Conservation (phyloP, 2,113 vertebrate species). For the Indri indri region DNA sequence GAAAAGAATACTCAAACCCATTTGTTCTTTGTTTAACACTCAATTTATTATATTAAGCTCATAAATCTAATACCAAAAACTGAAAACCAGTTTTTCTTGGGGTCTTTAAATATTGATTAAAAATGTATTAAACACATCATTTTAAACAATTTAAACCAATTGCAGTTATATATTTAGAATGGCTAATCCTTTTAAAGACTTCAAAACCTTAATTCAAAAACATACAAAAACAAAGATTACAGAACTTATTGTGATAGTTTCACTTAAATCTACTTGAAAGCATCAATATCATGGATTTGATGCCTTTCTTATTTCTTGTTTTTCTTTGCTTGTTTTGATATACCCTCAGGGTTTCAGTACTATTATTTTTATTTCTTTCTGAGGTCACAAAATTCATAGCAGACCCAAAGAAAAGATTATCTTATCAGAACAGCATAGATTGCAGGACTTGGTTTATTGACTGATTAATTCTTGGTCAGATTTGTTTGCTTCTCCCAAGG, state of each 20-base stretch:
- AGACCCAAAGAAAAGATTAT: constrained; percentile 50
- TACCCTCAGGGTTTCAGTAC: neutral
- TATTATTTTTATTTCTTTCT: constrained; percentile 35
- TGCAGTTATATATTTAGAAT: neutral
- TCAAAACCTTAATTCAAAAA: neutral
- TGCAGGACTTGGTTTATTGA: neutral
- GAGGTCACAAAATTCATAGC: constrained; percentile 15
- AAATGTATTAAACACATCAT: constrained; percentile 36
- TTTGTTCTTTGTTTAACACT: constrained; percentile 47
- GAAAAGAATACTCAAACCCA: neutral
- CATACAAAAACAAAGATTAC: neutral
- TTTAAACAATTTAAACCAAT: constrained; percentile 1
- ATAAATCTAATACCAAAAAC: neutral
- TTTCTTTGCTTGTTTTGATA: neutral
- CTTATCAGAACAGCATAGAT: constrained; percentile 22
- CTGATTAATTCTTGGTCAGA: constrained; percentile 35
- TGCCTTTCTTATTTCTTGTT: constrained; percentile 14
- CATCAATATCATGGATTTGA: neutral
- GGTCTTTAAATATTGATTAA: constrained; percentile 16
- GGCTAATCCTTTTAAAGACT: constrained; percentile 10
- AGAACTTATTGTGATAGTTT: neutral
- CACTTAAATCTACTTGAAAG: neutral
- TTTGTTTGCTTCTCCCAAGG: constrained; percentile 50
- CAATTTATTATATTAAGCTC: constrained; percentile 53
- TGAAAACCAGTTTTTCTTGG: constrained; percentile 29